phyloP scores from a whole-genome alignment of 2,888 invertebrate genomes.

The Epinotia demarniana region DNA sequence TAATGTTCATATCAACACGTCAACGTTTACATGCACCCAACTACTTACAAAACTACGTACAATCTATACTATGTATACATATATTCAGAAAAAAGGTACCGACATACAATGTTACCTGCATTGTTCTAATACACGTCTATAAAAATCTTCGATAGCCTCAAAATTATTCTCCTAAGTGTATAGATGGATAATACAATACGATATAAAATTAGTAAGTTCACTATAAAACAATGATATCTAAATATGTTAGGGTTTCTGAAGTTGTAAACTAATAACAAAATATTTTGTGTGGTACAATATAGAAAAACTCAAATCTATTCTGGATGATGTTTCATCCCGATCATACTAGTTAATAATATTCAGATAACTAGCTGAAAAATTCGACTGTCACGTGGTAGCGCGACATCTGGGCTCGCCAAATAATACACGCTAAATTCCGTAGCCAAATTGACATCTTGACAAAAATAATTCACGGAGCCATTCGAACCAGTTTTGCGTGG shows the following conservation, averaged over 20 bases:
- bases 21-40: slow-evolving; percentile 48
- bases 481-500: too few relatives aligned
- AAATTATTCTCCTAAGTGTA: slow-evolving; percentile 8
- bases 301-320: slow-evolving; percentile 20
- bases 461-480: too few relatives aligned
- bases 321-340: not conserved
- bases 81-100: slow-evolving; percentile 31
- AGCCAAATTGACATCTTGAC: too few relatives aligned
- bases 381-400: not conserved
- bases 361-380: not conserved
- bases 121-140: slow-evolving; percentile 26
- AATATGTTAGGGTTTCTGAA: slow-evolving; percentile 9
- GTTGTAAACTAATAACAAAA: slow-evolving; percentile 24
- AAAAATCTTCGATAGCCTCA: slow-evolving; percentile 19
- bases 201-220: slow-evolving; percentile 27
- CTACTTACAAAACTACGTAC: slow-evolving; percentile 48
- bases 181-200: slow-evolving; percentile 13
- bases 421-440: too few relatives aligned
- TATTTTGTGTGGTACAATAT: slow-evolving; percentile 9
- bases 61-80: slow-evolving; percentile 33
- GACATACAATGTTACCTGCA: not conserved
- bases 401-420: not conserved
- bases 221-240: slow-evolving; percentile 18
- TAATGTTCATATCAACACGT: slow-evolving; percentile 47
- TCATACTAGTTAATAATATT: not conserved